Conservation (phyloP, 1,140 invertebrate species). For the Sweltsa coloradensis region DNA sequence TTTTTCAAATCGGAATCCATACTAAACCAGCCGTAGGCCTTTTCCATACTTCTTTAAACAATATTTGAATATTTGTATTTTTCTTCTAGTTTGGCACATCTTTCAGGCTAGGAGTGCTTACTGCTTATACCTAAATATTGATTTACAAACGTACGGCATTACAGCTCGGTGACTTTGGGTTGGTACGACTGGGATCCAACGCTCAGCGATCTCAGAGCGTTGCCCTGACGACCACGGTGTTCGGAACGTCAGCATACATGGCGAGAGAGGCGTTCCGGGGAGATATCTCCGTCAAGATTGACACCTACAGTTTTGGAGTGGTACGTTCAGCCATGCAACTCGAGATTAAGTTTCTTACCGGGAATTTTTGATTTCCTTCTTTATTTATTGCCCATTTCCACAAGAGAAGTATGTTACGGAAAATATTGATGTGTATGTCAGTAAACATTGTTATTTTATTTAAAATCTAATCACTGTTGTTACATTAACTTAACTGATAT, state of each 20-base stretch:
- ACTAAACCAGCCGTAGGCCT: too few relatives aligned
- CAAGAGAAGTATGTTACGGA: not conserved
- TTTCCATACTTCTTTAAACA: too few relatives aligned
- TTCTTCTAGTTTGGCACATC: too few relatives aligned
- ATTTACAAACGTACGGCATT: too few relatives aligned
- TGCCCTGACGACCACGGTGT: conserved; percentile 30
- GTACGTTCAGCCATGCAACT: conserved; percentile 37
- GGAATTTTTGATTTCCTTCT: too few relatives aligned
- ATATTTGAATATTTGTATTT: too few relatives aligned
- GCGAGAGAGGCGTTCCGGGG: conserved; percentile 57
- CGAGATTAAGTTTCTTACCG: too few relatives aligned
- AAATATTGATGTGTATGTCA: not conserved
- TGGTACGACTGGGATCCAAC: conserved; percentile 40
- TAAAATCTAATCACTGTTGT: too few relatives aligned
- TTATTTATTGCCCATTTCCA: not conserved
- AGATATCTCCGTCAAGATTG: conserved; percentile 57
- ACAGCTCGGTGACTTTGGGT: conserved; percentile 61
- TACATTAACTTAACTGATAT: too few relatives aligned
- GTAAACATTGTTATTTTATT: not conserved
- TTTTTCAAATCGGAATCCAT: too few relatives aligned
- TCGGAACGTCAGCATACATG: conserved; percentile 64
- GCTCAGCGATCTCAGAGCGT: not conserved
- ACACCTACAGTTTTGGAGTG: conserved; percentile 66
- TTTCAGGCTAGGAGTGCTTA: too few relatives aligned
- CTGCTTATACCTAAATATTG: too few relatives aligned